phyloP scores from a whole-genome alignment of 2,797 vertebrate genomes.

The Scleropages formosus region DNA sequence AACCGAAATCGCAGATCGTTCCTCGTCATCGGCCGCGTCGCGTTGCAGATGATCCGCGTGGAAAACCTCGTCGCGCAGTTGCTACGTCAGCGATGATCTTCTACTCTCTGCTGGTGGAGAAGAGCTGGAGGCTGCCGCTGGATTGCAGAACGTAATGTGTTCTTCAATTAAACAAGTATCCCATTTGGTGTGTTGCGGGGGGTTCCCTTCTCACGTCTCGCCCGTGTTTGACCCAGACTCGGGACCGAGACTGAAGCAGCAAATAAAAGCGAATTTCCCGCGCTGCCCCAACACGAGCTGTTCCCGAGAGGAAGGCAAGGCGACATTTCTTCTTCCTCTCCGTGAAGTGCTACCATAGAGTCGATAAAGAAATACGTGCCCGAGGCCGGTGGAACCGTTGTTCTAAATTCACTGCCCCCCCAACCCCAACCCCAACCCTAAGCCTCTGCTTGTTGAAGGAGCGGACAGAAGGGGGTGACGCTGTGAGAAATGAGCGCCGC shows the following conservation, averaged over 20 bases:
- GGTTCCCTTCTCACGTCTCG: constrained; percentile 1
- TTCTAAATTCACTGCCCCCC: constrained; percentile 31
- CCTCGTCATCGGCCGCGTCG: not conserved
- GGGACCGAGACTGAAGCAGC: constrained; percentile 19
- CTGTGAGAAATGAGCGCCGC: not conserved
- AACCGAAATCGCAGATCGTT: not conserved
- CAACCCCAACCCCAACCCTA: too few relatives aligned
- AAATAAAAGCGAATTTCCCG: constrained; percentile 29
- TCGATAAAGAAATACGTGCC: constrained; percentile 48
- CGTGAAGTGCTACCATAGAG: constrained; percentile 41
- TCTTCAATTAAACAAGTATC: too few relatives aligned
- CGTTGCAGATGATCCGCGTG: not conserved
- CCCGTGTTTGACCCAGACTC: constrained; percentile 31
- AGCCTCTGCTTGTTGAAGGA: constrained; percentile 54
- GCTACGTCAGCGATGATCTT: not conserved
- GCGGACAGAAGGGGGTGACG: constrained; percentile 25
- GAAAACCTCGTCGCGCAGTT: not conserved
- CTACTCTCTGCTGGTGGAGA: too few relatives aligned
- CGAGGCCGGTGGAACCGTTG: constrained; percentile 20
- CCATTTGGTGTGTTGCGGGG: not conserved
- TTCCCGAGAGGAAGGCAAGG: constrained; percentile 33
- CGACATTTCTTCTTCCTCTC: constrained; percentile 42
- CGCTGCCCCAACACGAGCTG: constrained; percentile 25
- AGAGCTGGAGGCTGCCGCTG: not conserved
- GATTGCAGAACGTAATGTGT: too few relatives aligned